Evolutionary conservation across 2,797 vertebrate genomes (phyloP).

Genomic region (Scleropages formosus): DNA sequence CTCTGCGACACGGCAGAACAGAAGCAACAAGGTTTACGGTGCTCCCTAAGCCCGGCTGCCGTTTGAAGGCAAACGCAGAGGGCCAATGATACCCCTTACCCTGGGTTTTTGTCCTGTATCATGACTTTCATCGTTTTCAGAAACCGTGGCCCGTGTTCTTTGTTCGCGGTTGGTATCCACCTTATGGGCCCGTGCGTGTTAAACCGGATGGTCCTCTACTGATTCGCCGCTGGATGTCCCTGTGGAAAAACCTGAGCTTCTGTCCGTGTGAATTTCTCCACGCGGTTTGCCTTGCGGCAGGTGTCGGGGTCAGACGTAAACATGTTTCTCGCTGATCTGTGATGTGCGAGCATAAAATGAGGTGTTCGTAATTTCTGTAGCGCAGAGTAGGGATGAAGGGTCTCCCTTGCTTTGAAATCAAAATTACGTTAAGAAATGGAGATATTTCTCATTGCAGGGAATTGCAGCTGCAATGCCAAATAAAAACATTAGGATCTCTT

Average conservation of each 20-base stretch:
- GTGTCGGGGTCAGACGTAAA: neutral
- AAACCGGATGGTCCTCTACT: slow-evolving; percentile 39
- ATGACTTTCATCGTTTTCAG: slow-evolving; percentile 2
- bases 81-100: neutral
- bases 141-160: neutral
- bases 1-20: neutral
- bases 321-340: neutral
- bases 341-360: neutral
- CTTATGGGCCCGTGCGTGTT: neutral
- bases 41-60: neutral
- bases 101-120: slow-evolving; percentile 28
- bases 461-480: neutral
- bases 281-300: slow-evolving; percentile 8
- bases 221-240: slow-evolving; percentile 32
- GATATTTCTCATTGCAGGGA: neutral
- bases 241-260: slow-evolving; percentile 21
- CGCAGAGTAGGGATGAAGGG: slow-evolving; percentile 8
- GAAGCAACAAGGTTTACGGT: neutral
- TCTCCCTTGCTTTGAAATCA: slow-evolving; percentile 1
- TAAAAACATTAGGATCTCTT: neutral
- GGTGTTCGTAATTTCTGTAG: neutral
- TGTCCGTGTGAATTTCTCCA: slow-evolving; percentile 12
- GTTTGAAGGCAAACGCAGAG: slow-evolving; percentile 1
- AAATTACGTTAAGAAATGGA: neutral
- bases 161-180: neutral